Evolutionary conservation across 2,113 vertebrate species (phyloP).

Genomic region (Muntiacus muntjak): DNA sequence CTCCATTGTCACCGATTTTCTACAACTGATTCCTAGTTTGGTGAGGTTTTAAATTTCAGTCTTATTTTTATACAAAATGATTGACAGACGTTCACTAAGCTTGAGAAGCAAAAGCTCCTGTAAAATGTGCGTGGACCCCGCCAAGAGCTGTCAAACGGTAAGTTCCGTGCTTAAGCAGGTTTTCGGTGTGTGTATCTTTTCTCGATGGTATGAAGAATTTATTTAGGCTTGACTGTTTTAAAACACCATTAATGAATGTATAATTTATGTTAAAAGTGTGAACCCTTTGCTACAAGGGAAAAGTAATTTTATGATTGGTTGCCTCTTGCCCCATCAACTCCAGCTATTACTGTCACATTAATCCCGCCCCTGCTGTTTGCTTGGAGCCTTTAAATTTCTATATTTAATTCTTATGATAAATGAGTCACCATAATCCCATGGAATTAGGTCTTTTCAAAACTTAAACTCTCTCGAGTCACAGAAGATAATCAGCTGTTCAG

Average conservation of each 20-base stretch:
- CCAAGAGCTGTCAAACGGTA: background rate
- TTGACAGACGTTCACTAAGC: background rate
- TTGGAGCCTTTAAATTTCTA: background rate
- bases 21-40: background rate
- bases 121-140: background rate
- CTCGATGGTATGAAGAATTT: background rate
- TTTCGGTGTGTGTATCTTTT: background rate
- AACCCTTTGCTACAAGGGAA: background rate
- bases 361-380: background rate
- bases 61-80: conserved; percentile 56
- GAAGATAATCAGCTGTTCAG: background rate
- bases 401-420: background rate
- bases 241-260: conserved; percentile 51
- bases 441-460: conserved; percentile 26
- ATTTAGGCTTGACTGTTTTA: conserved; percentile 47
- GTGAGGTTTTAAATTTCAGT: background rate
- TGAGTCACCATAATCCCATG: background rate
- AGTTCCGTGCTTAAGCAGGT: background rate
- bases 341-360: background rate
- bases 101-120: background rate
- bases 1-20: background rate
- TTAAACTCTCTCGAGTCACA: background rate
- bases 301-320: background rate
- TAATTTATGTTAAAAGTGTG: conserved; percentile 45
- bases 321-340: background rate